Conservation (phyloP, 1,140 invertebrate genomes). For the Zaprionus inermis region DNA sequence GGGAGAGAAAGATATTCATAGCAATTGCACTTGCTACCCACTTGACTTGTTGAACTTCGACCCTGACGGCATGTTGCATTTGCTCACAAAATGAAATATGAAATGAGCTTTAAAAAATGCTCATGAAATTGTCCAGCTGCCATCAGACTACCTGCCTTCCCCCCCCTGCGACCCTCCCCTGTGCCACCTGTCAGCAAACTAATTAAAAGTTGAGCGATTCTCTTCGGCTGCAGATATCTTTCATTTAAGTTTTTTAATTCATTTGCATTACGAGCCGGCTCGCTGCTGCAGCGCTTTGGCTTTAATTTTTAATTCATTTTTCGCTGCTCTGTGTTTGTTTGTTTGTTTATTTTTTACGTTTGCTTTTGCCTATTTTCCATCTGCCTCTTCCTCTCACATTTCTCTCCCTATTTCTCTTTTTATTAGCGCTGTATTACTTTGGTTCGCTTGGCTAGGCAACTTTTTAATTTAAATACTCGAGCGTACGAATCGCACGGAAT, state of each 20-base stretch:
- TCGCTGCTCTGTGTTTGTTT: conserved; percentile 39
- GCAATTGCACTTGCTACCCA: conserved; percentile 54
- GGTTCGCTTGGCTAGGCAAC: conserved; percentile 43
- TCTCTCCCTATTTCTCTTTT: conserved; percentile 8
- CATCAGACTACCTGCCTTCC: background rate
- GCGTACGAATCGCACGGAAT: conserved; percentile 51
- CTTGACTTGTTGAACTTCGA: conserved; percentile 65
- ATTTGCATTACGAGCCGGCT: conserved; percentile 57
- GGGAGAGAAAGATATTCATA: conserved; percentile 32
- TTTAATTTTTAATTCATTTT: conserved; percentile 72
- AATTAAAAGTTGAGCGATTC: conserved; percentile 79
- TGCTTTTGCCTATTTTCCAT: background rate
- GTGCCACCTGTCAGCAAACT: conserved; percentile 62
- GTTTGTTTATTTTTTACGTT: conserved; percentile 40
- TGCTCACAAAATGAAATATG: conserved; percentile 18
- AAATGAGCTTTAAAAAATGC: conserved; percentile 39
- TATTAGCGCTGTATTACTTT: conserved; percentile 38
- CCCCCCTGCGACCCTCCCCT: background rate
- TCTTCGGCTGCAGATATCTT: conserved; percentile 60
- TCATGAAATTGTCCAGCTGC: background rate
- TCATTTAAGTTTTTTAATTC: conserved; percentile 63
- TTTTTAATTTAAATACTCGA: conserved; percentile 62
- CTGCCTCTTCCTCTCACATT: conserved; percentile 18
- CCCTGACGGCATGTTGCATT: background rate
- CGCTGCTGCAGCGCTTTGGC: conserved; percentile 46